phyloP scores from a whole-genome alignment of 2,888 invertebrate species.

The Platycheirus rosarum region DNA sequence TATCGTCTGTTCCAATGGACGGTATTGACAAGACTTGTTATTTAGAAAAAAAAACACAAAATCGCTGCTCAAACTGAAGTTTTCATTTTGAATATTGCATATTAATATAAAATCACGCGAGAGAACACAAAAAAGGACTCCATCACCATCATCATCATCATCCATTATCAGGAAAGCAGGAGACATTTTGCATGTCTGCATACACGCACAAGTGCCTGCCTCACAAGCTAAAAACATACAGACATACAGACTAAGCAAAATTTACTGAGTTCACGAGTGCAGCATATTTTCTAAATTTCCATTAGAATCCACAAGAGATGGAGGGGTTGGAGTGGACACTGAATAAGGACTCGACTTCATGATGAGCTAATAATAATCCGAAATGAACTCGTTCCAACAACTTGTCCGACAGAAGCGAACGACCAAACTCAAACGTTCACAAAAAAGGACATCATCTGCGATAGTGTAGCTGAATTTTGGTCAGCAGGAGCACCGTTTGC shows the following conservation, averaged over 20 bases:
- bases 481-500: constrained; percentile 31
- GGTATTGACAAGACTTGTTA: constrained; percentile 31
- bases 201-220: neutral
- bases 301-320: constrained; percentile 4
- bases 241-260: constrained; percentile 12
- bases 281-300: constrained; percentile 53
- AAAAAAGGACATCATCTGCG: constrained; percentile 29
- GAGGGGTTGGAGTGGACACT: neutral
- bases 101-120: constrained; percentile 58
- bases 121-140: constrained; percentile 10
- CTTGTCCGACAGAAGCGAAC: constrained; percentile 51
- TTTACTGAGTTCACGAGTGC: constrained; percentile 7
- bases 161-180: constrained; percentile 6
- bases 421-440: neutral
- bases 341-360: constrained; percentile 48
- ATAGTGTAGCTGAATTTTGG: constrained; percentile 33
- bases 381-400: constrained; percentile 69
- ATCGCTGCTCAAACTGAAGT: constrained; percentile 17
- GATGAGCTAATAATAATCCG: constrained; percentile 71
- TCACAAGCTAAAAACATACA: no score
- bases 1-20: constrained; percentile 12
- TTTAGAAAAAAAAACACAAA: constrained; percentile 18
- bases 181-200: constrained; percentile 24
- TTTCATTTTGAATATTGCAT: constrained; percentile 62
- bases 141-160: constrained; percentile 33